These are phyloP conservation scores for Ctenochaetus hawaiiensis DNA, from an alignment of 2,797 vertebrate species.

Conservation along the genomic window DNA sequence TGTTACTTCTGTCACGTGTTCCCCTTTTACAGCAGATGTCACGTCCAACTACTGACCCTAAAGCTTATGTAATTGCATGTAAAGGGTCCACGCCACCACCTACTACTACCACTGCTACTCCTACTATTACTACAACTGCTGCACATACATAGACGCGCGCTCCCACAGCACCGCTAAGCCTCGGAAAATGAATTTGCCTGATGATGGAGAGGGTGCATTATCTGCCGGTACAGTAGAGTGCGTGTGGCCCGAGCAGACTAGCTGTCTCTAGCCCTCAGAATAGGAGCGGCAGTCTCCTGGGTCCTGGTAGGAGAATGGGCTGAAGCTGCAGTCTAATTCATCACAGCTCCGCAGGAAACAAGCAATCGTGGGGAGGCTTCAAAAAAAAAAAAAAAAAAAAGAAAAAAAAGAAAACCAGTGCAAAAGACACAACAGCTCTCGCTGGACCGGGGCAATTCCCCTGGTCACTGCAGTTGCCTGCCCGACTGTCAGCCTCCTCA, in stretches of 20 bases:
- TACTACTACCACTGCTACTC: conserved; percentile 29
- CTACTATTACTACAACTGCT: conserved; percentile 45
- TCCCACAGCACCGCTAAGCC: conserved; percentile 71
- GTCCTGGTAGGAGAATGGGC: conserved; percentile 79
- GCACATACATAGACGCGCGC: conserved; percentile 37
- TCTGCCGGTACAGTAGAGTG: conserved; percentile 78
- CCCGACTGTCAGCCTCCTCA: conserved; percentile 61
- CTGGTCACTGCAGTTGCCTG: conserved; percentile 66
- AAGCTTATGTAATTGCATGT: conserved; percentile 59
- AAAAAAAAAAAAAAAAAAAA: conserved; percentile 39
- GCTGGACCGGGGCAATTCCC: conserved; percentile 70
- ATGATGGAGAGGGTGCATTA: conserved; percentile 87
- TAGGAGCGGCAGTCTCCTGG: conserved; percentile 80
- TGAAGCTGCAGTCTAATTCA: conserved; percentile 84
- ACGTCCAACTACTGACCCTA: conserved; percentile 65
- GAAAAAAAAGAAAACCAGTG: conserved; percentile 63
- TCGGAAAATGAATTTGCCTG: conserved; percentile 84
- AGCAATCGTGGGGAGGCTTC: conserved; percentile 78
- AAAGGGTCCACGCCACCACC: conserved; percentile 39
- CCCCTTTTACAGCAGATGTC: conserved; percentile 35
- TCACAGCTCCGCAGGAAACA: conserved; percentile 81
- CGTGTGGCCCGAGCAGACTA: conserved; percentile 82
- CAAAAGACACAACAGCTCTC: conserved; percentile 82
- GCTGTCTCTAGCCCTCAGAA: conserved; percentile 80
- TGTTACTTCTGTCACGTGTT: conserved; percentile 31